Conservation (phyloP, 2,113 vertebrate genomes). For the Rhinolophus ferrumequinum region DNA sequence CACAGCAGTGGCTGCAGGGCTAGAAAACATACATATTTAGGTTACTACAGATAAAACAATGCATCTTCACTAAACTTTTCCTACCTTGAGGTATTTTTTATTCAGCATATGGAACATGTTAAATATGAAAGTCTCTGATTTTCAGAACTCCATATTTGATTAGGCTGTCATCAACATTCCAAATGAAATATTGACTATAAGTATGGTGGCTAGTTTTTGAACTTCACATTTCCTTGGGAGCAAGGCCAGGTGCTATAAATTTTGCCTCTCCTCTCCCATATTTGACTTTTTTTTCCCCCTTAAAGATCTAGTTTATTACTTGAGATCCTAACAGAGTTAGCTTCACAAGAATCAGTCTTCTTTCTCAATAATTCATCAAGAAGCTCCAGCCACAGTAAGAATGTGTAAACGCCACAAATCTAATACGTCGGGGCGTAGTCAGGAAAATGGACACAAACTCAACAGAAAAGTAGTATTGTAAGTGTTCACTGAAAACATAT, state of each 20-base stretch:
- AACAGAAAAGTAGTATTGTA: neutral
- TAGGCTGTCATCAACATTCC: neutral
- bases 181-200: neutral
- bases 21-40: constrained; percentile 72
- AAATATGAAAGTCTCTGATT: neutral
- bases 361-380: neutral
- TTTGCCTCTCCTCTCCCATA: neutral
- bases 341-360: neutral
- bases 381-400: neutral
- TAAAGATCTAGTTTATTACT: neutral
- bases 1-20: constrained; percentile 95
- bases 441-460: neutral
- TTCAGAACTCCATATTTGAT: neutral
- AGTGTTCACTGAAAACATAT: neutral
- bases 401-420: neutral
- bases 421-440: neutral
- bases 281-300: neutral
- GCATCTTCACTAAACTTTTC: neutral
- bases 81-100: neutral
- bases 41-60: constrained; percentile 37
- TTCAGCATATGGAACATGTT: neutral
- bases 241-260: neutral
- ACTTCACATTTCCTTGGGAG: neutral
- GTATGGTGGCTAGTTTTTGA: neutral
- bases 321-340: neutral